Evolutionary conservation across 2,888 invertebrate genomes (phyloP), one percentile per base, ranked within the genome.

Genomic region (Sycophila texana): DNA sequence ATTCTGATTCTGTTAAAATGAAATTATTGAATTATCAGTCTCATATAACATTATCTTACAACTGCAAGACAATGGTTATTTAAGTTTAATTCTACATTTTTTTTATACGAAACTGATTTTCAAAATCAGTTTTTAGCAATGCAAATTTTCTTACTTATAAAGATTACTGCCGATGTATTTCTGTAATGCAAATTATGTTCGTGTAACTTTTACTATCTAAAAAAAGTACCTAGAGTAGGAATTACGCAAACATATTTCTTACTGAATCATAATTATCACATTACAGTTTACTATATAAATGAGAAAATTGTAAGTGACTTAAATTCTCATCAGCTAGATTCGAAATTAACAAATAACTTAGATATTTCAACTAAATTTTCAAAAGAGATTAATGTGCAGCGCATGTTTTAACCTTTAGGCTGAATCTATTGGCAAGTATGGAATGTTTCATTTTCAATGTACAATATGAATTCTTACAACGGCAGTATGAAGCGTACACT

Each of bases 11-110:
- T 65, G 58, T 26, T 53, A 49, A 71, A 65, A 71, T 66, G 20
- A 63, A 72, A 74, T 63, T 61, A 73, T 81, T 76, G 63, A 76
- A 73, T 75, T 78, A 70, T 81, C 81, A 81, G 81, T 81, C 81
- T 81, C 81, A 73, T 81, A 71, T 49, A 39, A n/a, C 70, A 78
- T 70, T 60, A 78, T 55, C 78, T 76, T 57, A 63, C 26, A 71
- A 53, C 39, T 66, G 58, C 26, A 65, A 72, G 78, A 75, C 61
- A 75, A 65, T 70, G 49, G 61, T 51, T 70, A 73, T 74, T 39
- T 60, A 63, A 72, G 49, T 60, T 66, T 16, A 60, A 51, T 18
- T 67, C 60, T 20, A 74, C 14, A 51, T 75, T 39, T 26, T 13
- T 79, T 72, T 22, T 18, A 68, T 49, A 71, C 67, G 20, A 20